Evolutionary conservation across 2,797 vertebrate species (phyloP).

Genomic region (Galagoides demidoff): DNA sequence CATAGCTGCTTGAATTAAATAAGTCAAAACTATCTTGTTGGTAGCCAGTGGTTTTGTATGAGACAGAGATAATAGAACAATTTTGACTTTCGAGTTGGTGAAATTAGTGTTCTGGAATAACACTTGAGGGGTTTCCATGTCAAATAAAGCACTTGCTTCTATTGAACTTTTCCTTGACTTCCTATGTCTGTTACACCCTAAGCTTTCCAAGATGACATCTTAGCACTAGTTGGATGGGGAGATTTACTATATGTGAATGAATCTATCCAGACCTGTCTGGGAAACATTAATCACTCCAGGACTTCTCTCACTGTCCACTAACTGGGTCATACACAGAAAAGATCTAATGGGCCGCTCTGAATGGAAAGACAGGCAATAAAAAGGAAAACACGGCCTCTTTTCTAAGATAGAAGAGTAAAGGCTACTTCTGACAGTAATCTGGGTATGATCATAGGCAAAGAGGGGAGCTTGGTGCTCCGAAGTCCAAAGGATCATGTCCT

Average conservation of each 20-base stretch:
- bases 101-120: constrained; percentile 73
- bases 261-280: neutral
- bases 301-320: neutral
- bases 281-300: neutral
- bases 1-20: constrained; percentile 18
- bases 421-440: neutral
- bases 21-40: constrained; percentile 56
- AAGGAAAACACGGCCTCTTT: neutral
- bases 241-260: constrained; percentile 50
- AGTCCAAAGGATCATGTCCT: neutral
- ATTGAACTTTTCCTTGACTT: constrained; percentile 66
- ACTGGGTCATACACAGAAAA: neutral
- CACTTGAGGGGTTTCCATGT: constrained; percentile 68
- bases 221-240: constrained; percentile 22
- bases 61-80: constrained; percentile 63
- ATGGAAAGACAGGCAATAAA: neutral
- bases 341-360: neutral
- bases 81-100: constrained; percentile 63
- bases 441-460: neutral
- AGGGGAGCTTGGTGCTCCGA: neutral
- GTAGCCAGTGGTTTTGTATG: constrained; percentile 54
- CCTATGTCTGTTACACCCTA: neutral
- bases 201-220: constrained; percentile 41
- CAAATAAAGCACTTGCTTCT: constrained; percentile 50
- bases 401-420: neutral